Conservation (phyloP, 2,797 vertebrate species). For the Atherinosoma microstoma region DNA sequence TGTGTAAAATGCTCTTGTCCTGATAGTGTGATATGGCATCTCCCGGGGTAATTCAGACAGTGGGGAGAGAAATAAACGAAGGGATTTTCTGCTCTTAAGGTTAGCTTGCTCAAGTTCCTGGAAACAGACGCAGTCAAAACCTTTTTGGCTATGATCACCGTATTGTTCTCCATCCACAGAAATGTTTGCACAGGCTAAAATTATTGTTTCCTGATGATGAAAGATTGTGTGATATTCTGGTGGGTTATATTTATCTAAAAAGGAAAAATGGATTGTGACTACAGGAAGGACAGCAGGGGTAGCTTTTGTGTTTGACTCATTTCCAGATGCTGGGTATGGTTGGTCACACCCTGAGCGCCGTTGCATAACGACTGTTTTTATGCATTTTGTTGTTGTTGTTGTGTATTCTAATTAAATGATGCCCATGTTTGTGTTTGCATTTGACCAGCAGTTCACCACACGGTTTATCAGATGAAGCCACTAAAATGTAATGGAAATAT, state of each 20-base stretch:
- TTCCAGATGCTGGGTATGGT: constrained; percentile 63
- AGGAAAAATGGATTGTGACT: constrained; percentile 51
- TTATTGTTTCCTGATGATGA: constrained; percentile 59
- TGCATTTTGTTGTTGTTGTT: constrained; percentile 22
- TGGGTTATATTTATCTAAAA: constrained; percentile 53
- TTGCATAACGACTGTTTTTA: constrained; percentile 41
- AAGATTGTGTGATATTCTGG: constrained; percentile 44
- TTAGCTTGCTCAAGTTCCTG: constrained; percentile 17
- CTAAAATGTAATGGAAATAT: constrained; percentile 24
- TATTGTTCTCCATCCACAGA: constrained; percentile 39
- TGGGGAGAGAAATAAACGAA: constrained; percentile 39
- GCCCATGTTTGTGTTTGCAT: constrained; percentile 16
- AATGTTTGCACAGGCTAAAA: constrained; percentile 43
- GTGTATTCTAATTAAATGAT: constrained; percentile 23
- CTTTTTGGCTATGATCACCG: constrained; percentile 31
- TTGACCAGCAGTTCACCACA: constrained; percentile 27
- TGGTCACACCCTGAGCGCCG: constrained; percentile 58
- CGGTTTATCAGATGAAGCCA: constrained; percentile 31
- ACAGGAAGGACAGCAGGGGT: constrained; percentile 48
- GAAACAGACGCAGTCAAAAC: constrained; percentile 35
- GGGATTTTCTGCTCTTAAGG: constrained; percentile 37
- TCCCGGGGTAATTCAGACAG: constrained; percentile 42
- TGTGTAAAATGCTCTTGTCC: constrained; percentile 61
- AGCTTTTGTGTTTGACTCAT: constrained; percentile 43
- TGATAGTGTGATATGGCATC: constrained; percentile 48